These are phyloP conservation scores for Mastomys natalensis DNA, from an alignment of 2,113 vertebrate species.

Conservation along the genomic window DNA sequence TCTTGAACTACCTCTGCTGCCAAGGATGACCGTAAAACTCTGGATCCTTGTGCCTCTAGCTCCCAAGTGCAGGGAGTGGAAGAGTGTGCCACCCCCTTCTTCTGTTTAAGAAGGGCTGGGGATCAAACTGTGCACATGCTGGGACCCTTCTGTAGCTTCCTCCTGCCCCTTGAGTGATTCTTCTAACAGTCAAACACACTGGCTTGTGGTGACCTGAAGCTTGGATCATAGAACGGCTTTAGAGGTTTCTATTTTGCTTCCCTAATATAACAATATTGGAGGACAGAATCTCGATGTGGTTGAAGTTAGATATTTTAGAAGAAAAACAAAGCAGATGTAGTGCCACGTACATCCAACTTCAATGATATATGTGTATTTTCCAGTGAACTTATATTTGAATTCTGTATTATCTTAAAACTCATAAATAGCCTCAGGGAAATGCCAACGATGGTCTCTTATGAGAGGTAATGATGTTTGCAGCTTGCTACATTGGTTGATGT, in stretches of 20 bases:
- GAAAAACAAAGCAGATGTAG: neutral
- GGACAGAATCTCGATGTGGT: neutral
- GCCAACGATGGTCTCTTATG: constrained; percentile 5
- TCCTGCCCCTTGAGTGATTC: neutral
- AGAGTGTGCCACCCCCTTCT: no score
- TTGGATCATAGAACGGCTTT: constrained; percentile 13
- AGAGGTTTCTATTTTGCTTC: constrained; percentile 43
- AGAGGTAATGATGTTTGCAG: neutral
- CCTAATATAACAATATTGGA: neutral
- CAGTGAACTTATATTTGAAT: constrained; percentile 14
- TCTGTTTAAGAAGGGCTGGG: neutral
- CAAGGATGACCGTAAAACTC: neutral
- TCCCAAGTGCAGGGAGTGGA: neutral
- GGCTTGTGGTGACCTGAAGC: neutral
- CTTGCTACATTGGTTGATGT: neutral
- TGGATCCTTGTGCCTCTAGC: neutral
- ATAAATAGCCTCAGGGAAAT: neutral
- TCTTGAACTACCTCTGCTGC: no score
- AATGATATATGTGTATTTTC: neutral
- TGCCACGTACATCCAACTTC: neutral
- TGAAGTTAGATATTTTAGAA: constrained; percentile 13
- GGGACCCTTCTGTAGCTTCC: neutral
- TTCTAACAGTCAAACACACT: constrained; percentile 11
- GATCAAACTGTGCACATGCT: neutral
- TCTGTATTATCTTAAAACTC: neutral